Conservation (phyloP, 2,797 vertebrate species). For the Triplophysa yarkandensis region DNA sequence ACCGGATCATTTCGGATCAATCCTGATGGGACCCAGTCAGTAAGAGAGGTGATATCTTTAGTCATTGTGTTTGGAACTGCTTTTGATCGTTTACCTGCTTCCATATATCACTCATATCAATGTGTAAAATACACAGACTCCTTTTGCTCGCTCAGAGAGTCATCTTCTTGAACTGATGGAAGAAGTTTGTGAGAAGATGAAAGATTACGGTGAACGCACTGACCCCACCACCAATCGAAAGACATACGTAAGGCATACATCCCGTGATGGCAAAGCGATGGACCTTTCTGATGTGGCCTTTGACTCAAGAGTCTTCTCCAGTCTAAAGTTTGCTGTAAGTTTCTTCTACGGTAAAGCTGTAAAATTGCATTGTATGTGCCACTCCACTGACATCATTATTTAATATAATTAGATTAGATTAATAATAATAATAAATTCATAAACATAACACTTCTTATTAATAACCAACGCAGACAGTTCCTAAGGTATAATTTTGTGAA, state of each 20-base stretch:
- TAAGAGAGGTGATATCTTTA: conserved; percentile 82
- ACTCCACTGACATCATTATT: neutral
- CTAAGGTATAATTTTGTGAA: no score
- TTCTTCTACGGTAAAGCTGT: neutral
- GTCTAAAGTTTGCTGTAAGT: conserved; percentile 89
- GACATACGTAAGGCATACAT: conserved; percentile 81
- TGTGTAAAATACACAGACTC: conserved; percentile 76
- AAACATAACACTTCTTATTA: neutral
- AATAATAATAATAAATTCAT: neutral
- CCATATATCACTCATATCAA: neutral
- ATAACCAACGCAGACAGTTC: neutral
- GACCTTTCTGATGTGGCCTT: conserved; percentile 83
- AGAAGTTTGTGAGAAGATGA: conserved; percentile 89
- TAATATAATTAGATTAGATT: neutral
- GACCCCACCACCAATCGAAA: conserved; percentile 83
- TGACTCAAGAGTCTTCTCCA: conserved; percentile 83
- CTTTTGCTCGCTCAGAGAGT: conserved; percentile 89
- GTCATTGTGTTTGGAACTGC: neutral
- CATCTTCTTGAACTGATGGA: conserved; percentile 93
- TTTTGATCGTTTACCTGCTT: neutral
- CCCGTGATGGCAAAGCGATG: conserved; percentile 79
- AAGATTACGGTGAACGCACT: conserved; percentile 85
- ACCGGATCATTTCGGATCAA: conserved; percentile 96
- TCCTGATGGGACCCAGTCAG: conserved; percentile 93
- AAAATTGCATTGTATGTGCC: neutral